A percentile compares a stretch with the other conserved stretches of the same genome.
phyloP scores from a whole-genome alignment of 2,888 invertebrate species.

The Bombylius discolor region DNA sequence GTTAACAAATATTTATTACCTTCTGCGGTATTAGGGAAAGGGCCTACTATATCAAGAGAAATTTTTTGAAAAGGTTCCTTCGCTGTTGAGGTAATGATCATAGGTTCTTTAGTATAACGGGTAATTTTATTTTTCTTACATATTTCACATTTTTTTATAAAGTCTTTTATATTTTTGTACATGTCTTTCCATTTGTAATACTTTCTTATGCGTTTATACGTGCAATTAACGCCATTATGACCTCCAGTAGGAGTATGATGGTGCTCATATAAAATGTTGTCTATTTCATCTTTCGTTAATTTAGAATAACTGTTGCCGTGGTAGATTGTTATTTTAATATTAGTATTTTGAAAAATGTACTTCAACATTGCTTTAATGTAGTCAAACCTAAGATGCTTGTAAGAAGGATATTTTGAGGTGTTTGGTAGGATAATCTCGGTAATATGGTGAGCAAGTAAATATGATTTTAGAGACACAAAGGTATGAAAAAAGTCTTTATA shows the following conservation, averaged over 20 bases:
- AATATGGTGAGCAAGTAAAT: too few relatives aligned
- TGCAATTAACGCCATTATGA: slow-evolving; percentile 16
- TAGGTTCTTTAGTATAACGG: slow-evolving; percentile 14
- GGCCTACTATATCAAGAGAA: slow-evolving; percentile 22
- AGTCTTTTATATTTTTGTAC: slow-evolving; percentile 22
- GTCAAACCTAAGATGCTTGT: too few relatives aligned
- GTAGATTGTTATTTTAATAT: too few relatives aligned
- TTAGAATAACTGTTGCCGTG: too few relatives aligned
- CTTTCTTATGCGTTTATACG: slow-evolving; percentile 18
- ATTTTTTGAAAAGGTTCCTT: slow-evolving; percentile 19
- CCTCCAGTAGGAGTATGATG: slow-evolving; percentile 14
- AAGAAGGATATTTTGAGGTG: too few relatives aligned
- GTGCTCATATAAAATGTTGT: slow-evolving; percentile 12
- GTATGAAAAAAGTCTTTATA: too few relatives aligned
- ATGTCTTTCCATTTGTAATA: slow-evolving; percentile 22
- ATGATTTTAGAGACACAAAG: too few relatives aligned
- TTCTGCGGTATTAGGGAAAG: slow-evolving; percentile 15
- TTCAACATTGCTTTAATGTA: too few relatives aligned
- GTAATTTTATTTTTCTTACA: slow-evolving; percentile 10
- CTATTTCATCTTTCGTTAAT: neutral
- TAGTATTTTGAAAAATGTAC: too few relatives aligned
- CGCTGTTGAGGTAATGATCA: too few relatives aligned
- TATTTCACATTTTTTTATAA: slow-evolving; percentile 19
- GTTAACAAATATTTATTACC: slow-evolving; percentile 20
- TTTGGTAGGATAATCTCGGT: too few relatives aligned